phyloP scores from a whole-genome alignment of 1,140 invertebrate genomes.

The Dendrolimus kikuchii region DNA sequence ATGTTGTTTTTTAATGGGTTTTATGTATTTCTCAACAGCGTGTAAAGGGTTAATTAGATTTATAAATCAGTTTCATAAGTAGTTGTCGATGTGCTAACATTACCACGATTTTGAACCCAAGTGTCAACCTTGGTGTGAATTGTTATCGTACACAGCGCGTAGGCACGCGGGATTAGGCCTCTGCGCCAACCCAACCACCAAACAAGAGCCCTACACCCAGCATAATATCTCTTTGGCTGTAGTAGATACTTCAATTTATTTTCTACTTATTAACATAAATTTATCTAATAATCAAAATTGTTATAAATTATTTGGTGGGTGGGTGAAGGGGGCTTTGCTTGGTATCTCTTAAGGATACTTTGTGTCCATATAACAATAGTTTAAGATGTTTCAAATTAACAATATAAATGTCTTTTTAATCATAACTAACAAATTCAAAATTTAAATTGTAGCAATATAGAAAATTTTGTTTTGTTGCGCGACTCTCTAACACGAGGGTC shows the following conservation, averaged over 20 bases:
- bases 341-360: constrained; percentile 59
- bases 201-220: constrained; percentile 71
- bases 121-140: constrained; percentile 19
- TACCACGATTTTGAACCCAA: constrained; percentile 11
- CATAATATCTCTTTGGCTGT: constrained; percentile 29
- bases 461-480: constrained; percentile 9
- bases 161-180: constrained; percentile 59
- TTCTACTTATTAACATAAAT: constrained; percentile 4
- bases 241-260: constrained; percentile 13
- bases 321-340: constrained; percentile 74
- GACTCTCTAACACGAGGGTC: constrained; percentile 48
- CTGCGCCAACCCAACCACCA: constrained; percentile 69
- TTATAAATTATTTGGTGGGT: constrained; percentile 64
- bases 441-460: constrained; percentile 5
- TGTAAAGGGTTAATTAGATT: constrained; percentile 7
- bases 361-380: too few species aligned
- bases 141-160: constrained; percentile 41
- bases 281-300: constrained; percentile 11
- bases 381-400: constrained; percentile 1
- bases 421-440: background rate
- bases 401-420: background rate
- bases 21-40: too few species aligned
- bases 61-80: constrained; percentile 7
- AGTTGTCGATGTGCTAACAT: constrained; percentile 44
- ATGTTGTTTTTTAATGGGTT: too few species aligned